Conservation (phyloP, 2,888 invertebrate species). For the Drosophila nr. fundita region DNA sequence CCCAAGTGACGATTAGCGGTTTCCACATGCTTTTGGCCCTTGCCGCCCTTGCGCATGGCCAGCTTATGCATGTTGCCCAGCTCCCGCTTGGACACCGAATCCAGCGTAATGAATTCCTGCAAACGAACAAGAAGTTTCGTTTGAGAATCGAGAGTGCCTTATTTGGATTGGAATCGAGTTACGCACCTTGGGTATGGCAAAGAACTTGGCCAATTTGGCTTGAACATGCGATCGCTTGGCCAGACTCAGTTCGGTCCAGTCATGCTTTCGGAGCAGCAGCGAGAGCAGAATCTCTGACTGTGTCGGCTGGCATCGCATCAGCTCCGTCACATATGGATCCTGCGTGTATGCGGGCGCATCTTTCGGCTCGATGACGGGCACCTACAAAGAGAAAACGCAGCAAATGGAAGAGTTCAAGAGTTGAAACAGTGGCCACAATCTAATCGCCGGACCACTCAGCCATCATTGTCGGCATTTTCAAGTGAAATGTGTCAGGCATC, state of each 20-base stretch:
- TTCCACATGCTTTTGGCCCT: slow-evolving; percentile 76
- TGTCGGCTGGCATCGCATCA: slow-evolving; percentile 80
- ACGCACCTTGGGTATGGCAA: slow-evolving; percentile 84
- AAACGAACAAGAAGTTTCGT: background rate
- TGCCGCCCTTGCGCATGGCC: slow-evolving; percentile 82
- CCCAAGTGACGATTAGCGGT: slow-evolving; percentile 77
- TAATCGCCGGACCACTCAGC: slow-evolving; percentile 7
- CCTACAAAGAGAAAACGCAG: slow-evolving; percentile 54
- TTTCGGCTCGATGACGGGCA: slow-evolving; percentile 80
- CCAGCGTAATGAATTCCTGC: slow-evolving; percentile 83
- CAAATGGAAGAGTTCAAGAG: slow-evolving; percentile 23
- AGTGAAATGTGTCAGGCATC: slow-evolving; percentile 64
- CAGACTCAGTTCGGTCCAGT: slow-evolving; percentile 82
- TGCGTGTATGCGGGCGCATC: slow-evolving; percentile 79
- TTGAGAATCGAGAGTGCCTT: background rate
- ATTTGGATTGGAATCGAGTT: slow-evolving; percentile 15
- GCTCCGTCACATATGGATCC: slow-evolving; percentile 80
- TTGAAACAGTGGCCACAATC: slow-evolving; percentile 33
- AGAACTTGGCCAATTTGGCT: slow-evolving; percentile 84
- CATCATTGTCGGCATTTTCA: slow-evolving; percentile 53
- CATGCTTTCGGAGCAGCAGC: slow-evolving; percentile 82
- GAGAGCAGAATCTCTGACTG: slow-evolving; percentile 83
- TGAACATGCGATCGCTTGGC: slow-evolving; percentile 82
- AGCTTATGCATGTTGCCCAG: slow-evolving; percentile 82
- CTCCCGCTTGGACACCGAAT: slow-evolving; percentile 82